These are phyloP conservation scores for Thomomys bottae DNA, from an alignment of 2,113 vertebrate genomes.

Conservation along the genomic window DNA sequence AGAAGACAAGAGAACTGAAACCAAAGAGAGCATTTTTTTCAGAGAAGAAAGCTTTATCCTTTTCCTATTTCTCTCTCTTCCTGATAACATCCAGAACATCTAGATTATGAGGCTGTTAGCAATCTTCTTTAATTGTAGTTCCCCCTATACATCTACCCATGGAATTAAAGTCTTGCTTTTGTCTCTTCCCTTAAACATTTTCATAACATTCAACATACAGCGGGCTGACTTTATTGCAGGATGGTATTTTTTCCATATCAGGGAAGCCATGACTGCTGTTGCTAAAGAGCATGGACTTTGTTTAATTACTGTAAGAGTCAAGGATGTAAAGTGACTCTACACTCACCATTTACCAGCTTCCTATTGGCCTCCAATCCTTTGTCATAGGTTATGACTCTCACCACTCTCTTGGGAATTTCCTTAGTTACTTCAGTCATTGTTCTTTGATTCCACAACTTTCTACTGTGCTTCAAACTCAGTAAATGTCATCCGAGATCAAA, in stretches of 20 bases:
- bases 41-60: not conserved
- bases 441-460: not conserved
- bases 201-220: not conserved
- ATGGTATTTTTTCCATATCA: not conserved
- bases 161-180: conserved; percentile 35
- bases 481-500: not conserved
- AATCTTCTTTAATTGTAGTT: conserved; percentile 30
- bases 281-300: not conserved
- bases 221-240: not conserved
- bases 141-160: not conserved
- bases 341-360: not conserved
- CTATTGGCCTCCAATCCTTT: not conserved
- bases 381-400: not conserved
- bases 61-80: not conserved
- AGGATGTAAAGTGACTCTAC: not conserved
- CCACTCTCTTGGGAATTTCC: not conserved
- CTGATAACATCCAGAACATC: conserved; percentile 11
- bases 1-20: conserved; percentile 46
- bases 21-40: not conserved
- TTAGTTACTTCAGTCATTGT: not conserved
- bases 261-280: not conserved
- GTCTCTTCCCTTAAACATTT: conserved; percentile 9
- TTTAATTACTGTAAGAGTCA: not conserved
- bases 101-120: not conserved
- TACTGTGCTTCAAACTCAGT: not conserved